These are phyloP conservation scores for Auanema freiburgensis DNA, from an alignment of 2,888 invertebrate species.

Conservation along the genomic window DNA sequence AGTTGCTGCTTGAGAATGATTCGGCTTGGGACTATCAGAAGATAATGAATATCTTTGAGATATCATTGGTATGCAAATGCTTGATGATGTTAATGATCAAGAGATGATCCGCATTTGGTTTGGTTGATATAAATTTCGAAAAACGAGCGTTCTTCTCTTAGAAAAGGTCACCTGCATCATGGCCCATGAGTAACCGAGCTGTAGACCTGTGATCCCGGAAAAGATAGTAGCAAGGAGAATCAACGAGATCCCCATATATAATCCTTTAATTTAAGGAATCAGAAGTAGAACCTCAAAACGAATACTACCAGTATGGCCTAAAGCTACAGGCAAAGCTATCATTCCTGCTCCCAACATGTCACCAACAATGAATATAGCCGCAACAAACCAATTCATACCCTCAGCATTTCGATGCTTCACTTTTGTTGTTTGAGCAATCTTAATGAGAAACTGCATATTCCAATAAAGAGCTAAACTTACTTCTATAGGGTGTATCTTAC, in stretches of 20 bases:
- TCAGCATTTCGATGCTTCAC: constrained; percentile 25
- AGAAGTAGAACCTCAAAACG: background rate
- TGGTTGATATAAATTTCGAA: too few species aligned
- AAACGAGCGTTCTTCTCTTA: too few species aligned
- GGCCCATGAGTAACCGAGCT: constrained; percentile 47
- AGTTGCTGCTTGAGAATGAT: too few species aligned
- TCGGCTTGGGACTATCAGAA: too few species aligned
- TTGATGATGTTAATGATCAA: too few species aligned
- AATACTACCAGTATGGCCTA: constrained; percentile 34
- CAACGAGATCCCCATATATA: constrained; percentile 19
- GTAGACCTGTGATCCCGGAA: constrained; percentile 45
- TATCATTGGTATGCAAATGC: too few species aligned
- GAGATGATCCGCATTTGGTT: too few species aligned
- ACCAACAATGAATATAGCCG: constrained; percentile 42
- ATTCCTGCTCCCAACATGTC: constrained; percentile 49
- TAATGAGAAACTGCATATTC: too few species aligned
- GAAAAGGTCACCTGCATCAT: constrained; percentile 33
- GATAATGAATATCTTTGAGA: too few species aligned
- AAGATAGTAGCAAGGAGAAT: constrained; percentile 28
- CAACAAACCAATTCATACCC: constrained; percentile 39
- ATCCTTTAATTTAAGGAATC: background rate
- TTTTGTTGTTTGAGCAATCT: constrained; percentile 1
- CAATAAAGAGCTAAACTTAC: too few species aligned
- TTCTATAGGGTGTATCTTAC: too few species aligned
- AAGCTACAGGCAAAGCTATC: constrained; percentile 39